Conservation (phyloP, 2,888 invertebrate species). For the Antheraea assamensis region DNA sequence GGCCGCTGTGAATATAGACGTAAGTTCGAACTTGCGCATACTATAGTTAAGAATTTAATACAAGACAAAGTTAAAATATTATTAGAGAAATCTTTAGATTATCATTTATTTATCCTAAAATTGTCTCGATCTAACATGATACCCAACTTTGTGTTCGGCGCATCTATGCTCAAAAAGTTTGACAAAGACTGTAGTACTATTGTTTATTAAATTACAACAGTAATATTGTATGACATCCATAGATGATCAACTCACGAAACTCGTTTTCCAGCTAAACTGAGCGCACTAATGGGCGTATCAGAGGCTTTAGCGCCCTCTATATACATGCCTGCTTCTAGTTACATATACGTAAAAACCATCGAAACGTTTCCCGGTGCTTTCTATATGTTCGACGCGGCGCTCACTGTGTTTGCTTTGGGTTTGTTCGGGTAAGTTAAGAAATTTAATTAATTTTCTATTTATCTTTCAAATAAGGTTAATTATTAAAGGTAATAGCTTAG, state of each 20-base stretch:
- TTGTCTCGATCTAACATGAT: too few relatives aligned
- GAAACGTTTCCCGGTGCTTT: slow-evolving; percentile 79
- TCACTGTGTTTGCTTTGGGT: slow-evolving; percentile 68
- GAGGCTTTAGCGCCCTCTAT: slow-evolving; percentile 81
- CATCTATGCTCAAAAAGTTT: too few relatives aligned
- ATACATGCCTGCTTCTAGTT: slow-evolving; percentile 80
- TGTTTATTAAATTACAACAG: neutral
- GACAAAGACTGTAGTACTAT: too few relatives aligned
- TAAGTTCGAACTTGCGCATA: too few relatives aligned
- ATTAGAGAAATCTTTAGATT: too few relatives aligned
- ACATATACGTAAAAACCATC: slow-evolving; percentile 77
- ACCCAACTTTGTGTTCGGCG: too few relatives aligned
- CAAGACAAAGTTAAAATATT: too few relatives aligned
- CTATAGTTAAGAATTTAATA: too few relatives aligned
- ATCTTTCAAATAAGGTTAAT: too few relatives aligned
- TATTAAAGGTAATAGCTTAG: too few relatives aligned
- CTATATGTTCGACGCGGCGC: slow-evolving; percentile 77
- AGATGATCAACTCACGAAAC: neutral
- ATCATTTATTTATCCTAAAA: too few relatives aligned
- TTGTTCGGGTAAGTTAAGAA: slow-evolving; percentile 67
- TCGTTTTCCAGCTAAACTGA: slow-evolving; percentile 67
- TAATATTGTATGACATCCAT: neutral
- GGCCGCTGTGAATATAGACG: too few relatives aligned
- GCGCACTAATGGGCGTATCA: slow-evolving; percentile 81
- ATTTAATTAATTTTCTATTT: neutral